Percentiles rank a stretch among this genome's conserved stretches.
These are phyloP conservation scores for Malacoctenus gilli DNA, from an alignment of 2,797 vertebrate genomes.

Conservation along the genomic window DNA sequence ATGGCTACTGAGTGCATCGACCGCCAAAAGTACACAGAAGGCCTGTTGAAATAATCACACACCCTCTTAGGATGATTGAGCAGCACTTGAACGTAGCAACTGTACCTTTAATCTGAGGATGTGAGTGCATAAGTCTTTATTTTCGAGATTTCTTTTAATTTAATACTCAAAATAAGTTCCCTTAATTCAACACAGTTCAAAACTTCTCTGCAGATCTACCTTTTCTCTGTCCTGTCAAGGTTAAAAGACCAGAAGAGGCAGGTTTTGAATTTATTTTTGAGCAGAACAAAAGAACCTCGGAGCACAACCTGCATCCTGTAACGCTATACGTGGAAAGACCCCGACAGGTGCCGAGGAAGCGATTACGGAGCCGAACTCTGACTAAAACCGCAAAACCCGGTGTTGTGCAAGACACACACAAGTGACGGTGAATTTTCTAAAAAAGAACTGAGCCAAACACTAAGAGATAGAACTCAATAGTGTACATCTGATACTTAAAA, in stretches of 20 bases:
- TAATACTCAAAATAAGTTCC: too few species aligned
- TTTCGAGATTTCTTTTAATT: too few species aligned
- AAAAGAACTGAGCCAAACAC: too few species aligned
- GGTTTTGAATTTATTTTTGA: constrained; percentile 1
- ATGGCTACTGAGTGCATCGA: neutral
- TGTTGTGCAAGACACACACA: too few species aligned
- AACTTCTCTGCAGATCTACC: neutral
- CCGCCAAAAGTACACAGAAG: neutral
- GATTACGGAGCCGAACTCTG: neutral
- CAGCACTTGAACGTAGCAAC: neutral
- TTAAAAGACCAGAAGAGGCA: neutral
- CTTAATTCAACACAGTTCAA: neutral
- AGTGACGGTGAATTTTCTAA: too few species aligned
- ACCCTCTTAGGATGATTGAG: too few species aligned
- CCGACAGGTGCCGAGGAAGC: constrained; percentile 11
- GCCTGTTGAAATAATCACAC: neutral
- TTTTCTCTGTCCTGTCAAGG: too few species aligned
- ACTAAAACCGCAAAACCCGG: too few species aligned
- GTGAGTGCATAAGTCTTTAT: too few species aligned
- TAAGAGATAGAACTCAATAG: too few species aligned
- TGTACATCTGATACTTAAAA: too few species aligned
- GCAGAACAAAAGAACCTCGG: constrained; percentile 8
- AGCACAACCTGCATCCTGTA: constrained; percentile 5
- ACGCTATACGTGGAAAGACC: neutral
- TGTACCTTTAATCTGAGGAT: too few species aligned